These are phyloP conservation scores for Leptopilina boulardi DNA, from an alignment of 1,140 invertebrate genomes.

Conservation along the genomic window DNA sequence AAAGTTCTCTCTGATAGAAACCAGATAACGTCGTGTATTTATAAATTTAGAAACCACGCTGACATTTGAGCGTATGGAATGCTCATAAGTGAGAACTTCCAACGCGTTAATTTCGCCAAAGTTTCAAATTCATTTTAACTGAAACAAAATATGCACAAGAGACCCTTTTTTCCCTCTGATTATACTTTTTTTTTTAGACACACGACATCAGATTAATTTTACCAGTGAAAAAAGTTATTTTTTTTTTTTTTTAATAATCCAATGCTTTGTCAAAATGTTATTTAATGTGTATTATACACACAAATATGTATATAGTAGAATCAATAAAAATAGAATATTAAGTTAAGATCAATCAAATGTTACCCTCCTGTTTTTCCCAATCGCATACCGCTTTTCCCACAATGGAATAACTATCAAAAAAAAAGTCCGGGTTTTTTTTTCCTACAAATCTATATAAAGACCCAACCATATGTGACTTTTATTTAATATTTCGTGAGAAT, in stretches of 20 bases:
- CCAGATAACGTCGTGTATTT: constrained; percentile 3
- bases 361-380: background rate
- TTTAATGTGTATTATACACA: background rate
- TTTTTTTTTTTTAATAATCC: background rate
- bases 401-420: background rate
- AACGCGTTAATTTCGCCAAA: constrained; percentile 24
- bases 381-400: background rate
- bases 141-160: constrained; percentile 22
- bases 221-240: background rate
- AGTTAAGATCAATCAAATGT: background rate
- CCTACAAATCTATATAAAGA: too few species aligned
- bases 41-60: constrained; percentile 23
- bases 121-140: constrained; percentile 8
- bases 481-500: background rate
- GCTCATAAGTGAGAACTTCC: constrained; percentile 26
- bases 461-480: background rate
- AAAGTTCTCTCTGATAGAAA: background rate
- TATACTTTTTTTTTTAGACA: background rate
- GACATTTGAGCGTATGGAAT: constrained; percentile 17
- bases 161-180: background rate
- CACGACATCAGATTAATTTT: background rate
- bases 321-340: constrained; percentile 22
- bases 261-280: too few species aligned
- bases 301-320: background rate
- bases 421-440: too few species aligned